Evolutionary conservation across 2,888 invertebrate species (phyloP).

Genomic region (Drosophila paranaensis): DNA sequence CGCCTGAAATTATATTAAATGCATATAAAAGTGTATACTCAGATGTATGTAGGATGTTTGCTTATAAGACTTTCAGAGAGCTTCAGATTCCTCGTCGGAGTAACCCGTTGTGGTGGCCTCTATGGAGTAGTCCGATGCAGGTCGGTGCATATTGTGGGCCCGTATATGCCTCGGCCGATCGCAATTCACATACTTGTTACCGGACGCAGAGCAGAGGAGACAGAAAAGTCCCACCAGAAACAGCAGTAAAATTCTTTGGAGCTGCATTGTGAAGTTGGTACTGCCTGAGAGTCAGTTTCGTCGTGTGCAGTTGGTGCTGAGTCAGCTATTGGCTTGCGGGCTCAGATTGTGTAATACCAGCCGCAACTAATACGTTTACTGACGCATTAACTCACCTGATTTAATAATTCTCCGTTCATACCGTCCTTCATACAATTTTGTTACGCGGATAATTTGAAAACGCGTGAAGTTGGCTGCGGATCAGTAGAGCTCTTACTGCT

Average conservation of each 20-base stretch:
- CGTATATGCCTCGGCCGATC: slow-evolving; percentile 34
- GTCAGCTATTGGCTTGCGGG: neutral
- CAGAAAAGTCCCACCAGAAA: neutral
- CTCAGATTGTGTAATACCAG: neutral
- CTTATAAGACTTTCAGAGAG: neutral
- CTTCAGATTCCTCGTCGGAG: neutral
- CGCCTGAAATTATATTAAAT: neutral
- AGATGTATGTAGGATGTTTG: too few relatives aligned
- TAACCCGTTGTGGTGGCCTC: too few relatives aligned
- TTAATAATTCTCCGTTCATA: neutral
- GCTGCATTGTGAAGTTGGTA: neutral
- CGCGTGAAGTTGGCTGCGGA: slow-evolving; percentile 1
- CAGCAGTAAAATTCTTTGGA: neutral
- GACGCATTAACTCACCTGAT: neutral
- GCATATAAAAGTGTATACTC: neutral
- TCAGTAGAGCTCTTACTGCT: neutral
- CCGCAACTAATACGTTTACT: neutral
- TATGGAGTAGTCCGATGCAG: neutral
- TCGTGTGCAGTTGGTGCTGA: neutral
- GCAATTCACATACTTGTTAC: neutral
- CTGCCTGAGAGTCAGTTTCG: neutral
- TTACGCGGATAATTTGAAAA: neutral
- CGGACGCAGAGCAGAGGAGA: neutral
- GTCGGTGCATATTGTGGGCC: slow-evolving; percentile 43
- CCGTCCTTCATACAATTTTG: too few relatives aligned